Percentiles rank a stretch among this genome's conserved stretches.
phyloP scores from a whole-genome alignment of 2,113 vertebrate genomes.

The Pelodiscus sinensis region DNA sequence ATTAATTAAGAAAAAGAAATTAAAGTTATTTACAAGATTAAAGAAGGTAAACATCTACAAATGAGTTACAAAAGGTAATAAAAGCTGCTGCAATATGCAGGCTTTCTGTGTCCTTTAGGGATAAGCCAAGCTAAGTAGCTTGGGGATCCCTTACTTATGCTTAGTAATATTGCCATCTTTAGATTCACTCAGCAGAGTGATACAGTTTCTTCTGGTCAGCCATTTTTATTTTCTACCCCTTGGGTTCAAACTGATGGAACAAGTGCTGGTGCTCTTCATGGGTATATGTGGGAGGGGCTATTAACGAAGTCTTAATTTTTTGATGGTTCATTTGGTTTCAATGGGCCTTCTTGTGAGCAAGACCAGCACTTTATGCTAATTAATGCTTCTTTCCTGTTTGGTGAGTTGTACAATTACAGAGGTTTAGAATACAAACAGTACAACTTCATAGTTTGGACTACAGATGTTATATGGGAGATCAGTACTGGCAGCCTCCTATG shows the following conservation, averaged over 20 bases:
- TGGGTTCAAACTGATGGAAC: background rate
- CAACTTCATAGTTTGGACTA: background rate
- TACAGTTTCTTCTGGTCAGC: background rate
- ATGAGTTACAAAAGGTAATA: background rate
- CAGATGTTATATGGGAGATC: background rate
- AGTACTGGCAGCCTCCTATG: background rate
- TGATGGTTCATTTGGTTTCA: background rate
- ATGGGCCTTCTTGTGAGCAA: background rate
- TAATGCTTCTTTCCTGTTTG: background rate
- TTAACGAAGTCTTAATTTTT: background rate
- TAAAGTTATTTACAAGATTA: background rate
- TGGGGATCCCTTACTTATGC: background rate
- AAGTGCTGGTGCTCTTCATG: background rate
- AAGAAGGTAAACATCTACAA: background rate
- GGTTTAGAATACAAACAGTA: background rate
- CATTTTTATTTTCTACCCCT: background rate
- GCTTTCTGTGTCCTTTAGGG: background rate
- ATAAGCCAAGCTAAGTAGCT: background rate
- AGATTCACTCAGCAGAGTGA: background rate
- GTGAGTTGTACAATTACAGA: background rate
- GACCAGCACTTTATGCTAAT: background rate
- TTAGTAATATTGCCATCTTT: background rate
- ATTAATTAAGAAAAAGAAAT: background rate
- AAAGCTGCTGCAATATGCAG: background rate
- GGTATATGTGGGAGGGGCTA: background rate